Evolutionary conservation across 2,888 invertebrate species (phyloP), one percentile per base, ranked within the genome.

Genomic region (Acanthosepion lycidas): DNA sequence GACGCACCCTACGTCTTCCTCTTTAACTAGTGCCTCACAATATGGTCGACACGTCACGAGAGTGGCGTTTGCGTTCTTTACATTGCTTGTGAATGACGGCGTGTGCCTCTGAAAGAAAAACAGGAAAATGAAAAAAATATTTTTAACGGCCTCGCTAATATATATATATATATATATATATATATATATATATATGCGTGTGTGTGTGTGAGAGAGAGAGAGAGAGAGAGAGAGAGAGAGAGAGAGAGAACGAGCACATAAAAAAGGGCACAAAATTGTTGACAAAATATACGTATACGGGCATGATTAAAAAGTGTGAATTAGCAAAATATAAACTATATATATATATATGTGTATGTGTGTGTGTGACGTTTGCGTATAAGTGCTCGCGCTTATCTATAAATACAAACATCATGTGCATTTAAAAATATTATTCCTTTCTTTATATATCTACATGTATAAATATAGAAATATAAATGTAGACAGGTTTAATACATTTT

Each of bases 21-120:
- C 78, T 78, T 33, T 15, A 78, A 78, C 78, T 33, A 33, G 33
- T 78, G 78, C 78, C n/a, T 78, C 78, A 78, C 78, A 78, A 12
- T n/a, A 78, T 78, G 78, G 78, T 78, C n/a, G 78, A 78, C 78
- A 78, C 78, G 78, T 78, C 78, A 78, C 78, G n/a, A 78, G n/a
- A 12, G n/a, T 78, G 78, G 78, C 78, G 78, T 78, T 78, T 78
- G 33, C 78, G 78, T 78, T 78, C n/a, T n/a, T 78, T 15, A 78
- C 78, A 78, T 78, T 78, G 18, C 78, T 78, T 33, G 4, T 78
- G n/a, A 15, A 78, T 78, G 78, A 78, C 78, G n/a, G 15, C n/a
- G n/a, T 78, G 78, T 78, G 78, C 78, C 33, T 78, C 78, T 78
- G 78, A n/a, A 15, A 15, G 23, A 78, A n/a, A n/a, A n/a, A 78